Base-by-base conservation (phyloP, 2,888 invertebrate species). In the Ypsolopha scabrella region DNA sequence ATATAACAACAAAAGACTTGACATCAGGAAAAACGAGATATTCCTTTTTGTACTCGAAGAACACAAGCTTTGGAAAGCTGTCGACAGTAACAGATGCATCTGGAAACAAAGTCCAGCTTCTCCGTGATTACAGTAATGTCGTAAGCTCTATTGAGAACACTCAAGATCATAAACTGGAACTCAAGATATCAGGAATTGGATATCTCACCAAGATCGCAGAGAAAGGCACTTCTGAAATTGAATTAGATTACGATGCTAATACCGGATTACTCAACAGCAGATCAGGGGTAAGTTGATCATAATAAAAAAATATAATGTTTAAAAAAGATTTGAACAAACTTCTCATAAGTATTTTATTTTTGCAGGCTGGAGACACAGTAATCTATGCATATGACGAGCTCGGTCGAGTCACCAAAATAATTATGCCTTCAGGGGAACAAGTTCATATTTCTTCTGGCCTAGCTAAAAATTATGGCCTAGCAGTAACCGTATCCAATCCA, bases 31-130 rank as follows among this genome's bases (percentile, higher is more conserved):
- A 96, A 79, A 94, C 94, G 6, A 90, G 97, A 71, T 98, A 98
- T 77, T 95, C 96, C 48, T 99, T 99, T 88, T 89, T 97, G 33
- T 99, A 99, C 87, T 97, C 96, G 48, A 98, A 98, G 69, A 97
- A 97, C 71, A 97, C 97, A 7, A 96, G 96, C 70, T 97, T 97
- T 64, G 98, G 98, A 0, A 95, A 96, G 68, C 83, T 99, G 51
- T 95, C 95, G 0, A 95, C 95, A 1, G 97, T 99, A 2, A 96
- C 95, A 1, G 98, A 98, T 77, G 94, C 95, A 53, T 95, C 96
- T 4, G 97, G 97, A 58, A 94, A 97, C 70, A 95, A 95, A 83
- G 93, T 99, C 63, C 94, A 95, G 68, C 93, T 98, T 70, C 82
- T 96, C 50, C 88, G 98, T 59, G 97, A 98, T 77, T 97, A 97